Conservation (phyloP, 2,113 vertebrate species). For the Saguinus imperator region DNA sequence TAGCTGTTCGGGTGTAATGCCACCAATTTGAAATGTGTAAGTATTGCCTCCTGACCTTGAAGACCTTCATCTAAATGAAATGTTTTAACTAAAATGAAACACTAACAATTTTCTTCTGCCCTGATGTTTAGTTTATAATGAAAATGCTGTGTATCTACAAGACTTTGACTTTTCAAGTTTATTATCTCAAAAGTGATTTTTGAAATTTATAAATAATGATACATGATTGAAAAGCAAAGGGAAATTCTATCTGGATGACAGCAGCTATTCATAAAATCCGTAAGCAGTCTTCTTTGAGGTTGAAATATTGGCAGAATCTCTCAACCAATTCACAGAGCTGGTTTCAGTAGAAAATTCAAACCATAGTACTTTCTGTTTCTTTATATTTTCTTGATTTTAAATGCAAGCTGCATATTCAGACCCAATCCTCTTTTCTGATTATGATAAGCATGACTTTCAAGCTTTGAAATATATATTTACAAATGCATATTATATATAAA, state of each 20-base stretch:
- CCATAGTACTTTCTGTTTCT: conserved; percentile 31
- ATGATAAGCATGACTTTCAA: neutral
- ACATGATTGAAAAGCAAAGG: conserved; percentile 77
- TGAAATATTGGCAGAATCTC: conserved; percentile 63
- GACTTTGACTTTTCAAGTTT: conserved; percentile 70
- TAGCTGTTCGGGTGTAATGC: conserved; percentile 70
- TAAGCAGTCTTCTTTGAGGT: conserved; percentile 17
- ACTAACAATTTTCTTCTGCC: conserved; percentile 52
- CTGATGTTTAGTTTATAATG: conserved; percentile 69
- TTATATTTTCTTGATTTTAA: neutral
- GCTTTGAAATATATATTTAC: neutral
- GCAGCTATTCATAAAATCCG: conserved; percentile 73
- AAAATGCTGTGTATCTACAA: conserved; percentile 62
- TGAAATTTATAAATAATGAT: conserved; percentile 77
- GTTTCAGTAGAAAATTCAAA: conserved; percentile 60
- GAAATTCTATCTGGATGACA: conserved; percentile 74
- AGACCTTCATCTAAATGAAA: conserved; percentile 79
- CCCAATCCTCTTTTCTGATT: neutral
- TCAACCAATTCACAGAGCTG: conserved; percentile 58
- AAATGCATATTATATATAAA: neutral
- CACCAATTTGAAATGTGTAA: conserved; percentile 71
- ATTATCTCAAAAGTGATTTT: conserved; percentile 70
- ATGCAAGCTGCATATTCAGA: neutral
- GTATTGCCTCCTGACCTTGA: conserved; percentile 71
- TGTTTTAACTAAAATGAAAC: conserved; percentile 78